These are phyloP conservation scores for Lagria hirta DNA, from an alignment of 2,888 invertebrate genomes.

Conservation along the genomic window DNA sequence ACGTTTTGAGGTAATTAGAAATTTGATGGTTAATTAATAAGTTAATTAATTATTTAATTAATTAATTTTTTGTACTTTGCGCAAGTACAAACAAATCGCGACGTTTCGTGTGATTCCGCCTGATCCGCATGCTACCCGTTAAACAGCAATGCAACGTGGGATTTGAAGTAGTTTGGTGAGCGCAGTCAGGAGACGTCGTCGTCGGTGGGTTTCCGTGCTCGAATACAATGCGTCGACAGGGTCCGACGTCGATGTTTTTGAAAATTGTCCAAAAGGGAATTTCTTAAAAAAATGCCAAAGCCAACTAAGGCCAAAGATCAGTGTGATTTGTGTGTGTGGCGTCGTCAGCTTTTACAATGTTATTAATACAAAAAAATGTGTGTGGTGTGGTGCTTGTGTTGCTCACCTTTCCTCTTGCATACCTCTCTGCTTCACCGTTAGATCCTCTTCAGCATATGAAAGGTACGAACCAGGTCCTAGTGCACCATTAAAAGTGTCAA, in stretches of 20 bases:
- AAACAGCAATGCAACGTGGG: constrained; percentile 37
- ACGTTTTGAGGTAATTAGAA: too few species aligned
- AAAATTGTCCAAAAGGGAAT: constrained; percentile 18
- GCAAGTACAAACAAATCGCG: constrained; percentile 35
- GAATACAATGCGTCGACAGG: constrained; percentile 23
- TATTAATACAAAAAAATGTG: constrained; percentile 38
- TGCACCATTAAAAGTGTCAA: too few species aligned
- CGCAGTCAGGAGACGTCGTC: constrained; percentile 15
- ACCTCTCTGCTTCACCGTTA: constrained; percentile 43
- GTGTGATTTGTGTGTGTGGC: constrained; percentile 35
- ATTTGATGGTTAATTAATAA: too few species aligned
- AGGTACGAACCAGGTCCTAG: too few species aligned
- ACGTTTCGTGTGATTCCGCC: constrained; percentile 32
- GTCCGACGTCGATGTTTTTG: constrained; percentile 13
- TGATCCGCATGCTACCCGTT: constrained; percentile 38
- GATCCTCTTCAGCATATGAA: constrained; percentile 41
- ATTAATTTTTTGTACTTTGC: constrained; percentile 16
- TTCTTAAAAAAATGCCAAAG: constrained; percentile 37
- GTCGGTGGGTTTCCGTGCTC: constrained; percentile 20
- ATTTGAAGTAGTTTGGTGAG: constrained; percentile 32
- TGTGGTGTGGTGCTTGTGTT: constrained; percentile 42
- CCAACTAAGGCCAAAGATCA: constrained; percentile 35
- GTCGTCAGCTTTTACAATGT: constrained; percentile 40
- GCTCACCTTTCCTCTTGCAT: constrained; percentile 38
- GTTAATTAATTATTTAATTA: too few species aligned